These are phyloP conservation scores for Pseudorectes ferrugineus DNA, from an alignment of 2,113 vertebrate species.

Conservation along the genomic window DNA sequence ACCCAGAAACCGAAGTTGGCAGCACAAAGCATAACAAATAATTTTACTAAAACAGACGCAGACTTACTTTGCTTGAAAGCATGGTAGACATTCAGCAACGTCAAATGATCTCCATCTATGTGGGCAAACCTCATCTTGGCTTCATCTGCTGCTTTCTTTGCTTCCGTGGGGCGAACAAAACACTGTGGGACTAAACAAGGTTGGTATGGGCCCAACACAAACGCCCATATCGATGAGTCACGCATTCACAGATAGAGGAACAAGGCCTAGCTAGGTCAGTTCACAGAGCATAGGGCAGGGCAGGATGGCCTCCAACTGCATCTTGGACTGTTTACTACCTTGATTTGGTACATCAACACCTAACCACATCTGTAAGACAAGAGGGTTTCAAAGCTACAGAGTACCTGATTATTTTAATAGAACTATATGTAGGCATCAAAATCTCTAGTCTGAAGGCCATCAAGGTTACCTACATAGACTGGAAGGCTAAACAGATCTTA, in stretches of 20 bases:
- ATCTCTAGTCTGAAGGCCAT: conserved; percentile 79
- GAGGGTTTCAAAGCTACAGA: conserved; percentile 86
- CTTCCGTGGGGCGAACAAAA: conserved; percentile 98
- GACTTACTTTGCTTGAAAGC: conserved; percentile 97
- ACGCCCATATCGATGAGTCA: conserved; percentile 99
- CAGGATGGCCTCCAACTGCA: conserved; percentile 87
- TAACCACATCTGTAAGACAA: conserved; percentile 89
- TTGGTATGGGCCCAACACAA: conserved; percentile 99
- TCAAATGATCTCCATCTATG: conserved; percentile 98
- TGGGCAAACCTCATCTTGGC: conserved; percentile 98
- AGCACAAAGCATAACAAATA: not conserved
- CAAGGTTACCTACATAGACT: conserved; percentile 48
- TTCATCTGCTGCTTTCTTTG: conserved; percentile 97
- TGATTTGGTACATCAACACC: conserved; percentile 87
- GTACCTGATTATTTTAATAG: conserved; percentile 77
- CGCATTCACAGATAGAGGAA: conserved; percentile 95
- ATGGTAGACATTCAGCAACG: conserved; percentile 96
- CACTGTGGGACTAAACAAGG: conserved; percentile 99
- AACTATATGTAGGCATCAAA: conserved; percentile 70
- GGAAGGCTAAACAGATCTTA: conserved; percentile 39
- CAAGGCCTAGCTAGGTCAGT: conserved; percentile 95
- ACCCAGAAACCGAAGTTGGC: fast-evolving
- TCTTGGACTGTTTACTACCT: conserved; percentile 86
- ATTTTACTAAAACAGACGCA: not conserved
- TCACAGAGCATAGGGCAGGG: conserved; percentile 91